phyloP scores from a whole-genome alignment of 2,113 vertebrate genomes.

The Aplodontia rufa region DNA sequence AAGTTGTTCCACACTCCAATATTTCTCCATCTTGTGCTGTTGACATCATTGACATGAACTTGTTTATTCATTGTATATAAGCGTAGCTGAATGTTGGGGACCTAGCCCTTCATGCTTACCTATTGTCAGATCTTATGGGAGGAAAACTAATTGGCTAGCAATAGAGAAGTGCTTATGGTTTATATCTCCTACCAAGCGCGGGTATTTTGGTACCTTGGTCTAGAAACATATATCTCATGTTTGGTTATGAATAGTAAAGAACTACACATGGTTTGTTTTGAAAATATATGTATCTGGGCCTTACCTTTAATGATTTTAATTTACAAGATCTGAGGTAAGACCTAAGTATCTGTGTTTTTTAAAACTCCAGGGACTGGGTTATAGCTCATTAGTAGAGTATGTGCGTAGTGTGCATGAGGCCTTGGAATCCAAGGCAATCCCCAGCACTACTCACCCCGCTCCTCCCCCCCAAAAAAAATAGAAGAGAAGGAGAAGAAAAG shows the following conservation, averaged over 20 bases:
- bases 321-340: background rate
- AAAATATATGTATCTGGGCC: background rate
- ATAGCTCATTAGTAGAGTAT: background rate
- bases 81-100: background rate
- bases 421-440: background rate
- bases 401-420: background rate
- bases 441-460: too few relatives aligned
- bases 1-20: background rate
- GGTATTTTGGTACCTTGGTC: background rate
- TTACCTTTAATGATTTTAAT: background rate
- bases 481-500: background rate
- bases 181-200: background rate
- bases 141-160: background rate
- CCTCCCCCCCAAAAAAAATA: background rate
- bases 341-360: background rate
- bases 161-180: background rate
- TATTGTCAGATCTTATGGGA: background rate
- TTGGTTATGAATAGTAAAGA: background rate
- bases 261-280: background rate
- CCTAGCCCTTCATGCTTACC: background rate
- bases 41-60: background rate
- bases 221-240: constrained; percentile 2
- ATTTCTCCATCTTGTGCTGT: background rate
- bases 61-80: background rate
- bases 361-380: background rate